phyloP scores from a whole-genome alignment of 2,113 vertebrate species.

The Butorides virescens region DNA sequence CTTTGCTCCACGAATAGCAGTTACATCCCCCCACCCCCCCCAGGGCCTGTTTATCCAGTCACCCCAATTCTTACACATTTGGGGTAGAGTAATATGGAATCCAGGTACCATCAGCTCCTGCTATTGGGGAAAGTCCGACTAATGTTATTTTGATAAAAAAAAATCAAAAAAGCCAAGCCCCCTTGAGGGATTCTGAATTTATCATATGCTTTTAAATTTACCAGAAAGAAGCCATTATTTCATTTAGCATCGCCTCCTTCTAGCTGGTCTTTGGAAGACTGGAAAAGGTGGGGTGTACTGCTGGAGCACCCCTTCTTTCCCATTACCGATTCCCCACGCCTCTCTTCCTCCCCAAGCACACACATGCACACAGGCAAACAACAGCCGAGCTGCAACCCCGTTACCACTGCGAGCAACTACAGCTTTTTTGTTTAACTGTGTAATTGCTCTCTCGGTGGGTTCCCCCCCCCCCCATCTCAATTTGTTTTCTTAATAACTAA shows the following conservation, averaged over 20 bases:
- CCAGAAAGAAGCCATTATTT: neutral
- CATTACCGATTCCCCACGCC: neutral
- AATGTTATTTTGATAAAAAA: neutral
- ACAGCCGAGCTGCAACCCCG: conserved; percentile 48
- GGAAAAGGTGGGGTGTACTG: neutral
- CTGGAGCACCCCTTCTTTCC: neutral
- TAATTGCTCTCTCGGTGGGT: conserved; percentile 55
- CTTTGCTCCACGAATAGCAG: neutral
- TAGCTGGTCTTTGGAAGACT: neutral
- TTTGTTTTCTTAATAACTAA: conserved; percentile 71
- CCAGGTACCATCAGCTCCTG: neutral
- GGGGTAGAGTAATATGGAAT: neutral
- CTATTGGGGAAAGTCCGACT: neutral
- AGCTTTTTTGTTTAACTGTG: conserved; percentile 68
- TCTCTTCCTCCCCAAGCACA: neutral
- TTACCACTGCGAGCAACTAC: conserved; percentile 45
- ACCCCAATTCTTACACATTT: neutral
- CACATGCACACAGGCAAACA: conserved; percentile 8
- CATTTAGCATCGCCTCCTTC: neutral
- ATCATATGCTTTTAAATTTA: neutral
- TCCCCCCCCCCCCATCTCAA: neutral
- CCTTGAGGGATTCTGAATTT: neutral
- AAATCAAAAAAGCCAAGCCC: neutral
- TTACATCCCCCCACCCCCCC: neutral
- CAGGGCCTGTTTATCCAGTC: neutral